These are phyloP conservation scores for Pedicia rivosa DNA, from an alignment of 2,888 invertebrate species.

Conservation along the genomic window DNA sequence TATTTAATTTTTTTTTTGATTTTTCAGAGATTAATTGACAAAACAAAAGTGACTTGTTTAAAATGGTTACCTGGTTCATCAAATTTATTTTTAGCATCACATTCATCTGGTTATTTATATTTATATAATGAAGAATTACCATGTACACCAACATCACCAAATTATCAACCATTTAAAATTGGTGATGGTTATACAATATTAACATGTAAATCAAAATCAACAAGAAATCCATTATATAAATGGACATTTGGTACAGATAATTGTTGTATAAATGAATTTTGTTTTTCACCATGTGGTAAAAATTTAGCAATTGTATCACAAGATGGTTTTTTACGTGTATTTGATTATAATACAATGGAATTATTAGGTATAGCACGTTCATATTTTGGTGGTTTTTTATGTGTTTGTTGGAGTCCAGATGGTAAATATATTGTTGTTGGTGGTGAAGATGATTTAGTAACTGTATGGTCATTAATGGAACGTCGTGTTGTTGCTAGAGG, in stretches of 20 bases:
- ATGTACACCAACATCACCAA: slow-evolving; percentile 79
- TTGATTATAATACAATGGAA: slow-evolving; percentile 96
- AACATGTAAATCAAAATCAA: slow-evolving; percentile 92
- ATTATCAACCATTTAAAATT: slow-evolving; percentile 88
- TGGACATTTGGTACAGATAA: slow-evolving; percentile 74
- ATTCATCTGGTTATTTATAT: slow-evolving; percentile 92
- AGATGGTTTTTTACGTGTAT: slow-evolving; percentile 88
- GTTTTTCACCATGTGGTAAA: slow-evolving; percentile 87
- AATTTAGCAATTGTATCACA: slow-evolving; percentile 90
- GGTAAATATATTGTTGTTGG: slow-evolving; percentile 90
- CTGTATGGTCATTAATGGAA: slow-evolving; percentile 90
- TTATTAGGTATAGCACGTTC: slow-evolving; percentile 83
- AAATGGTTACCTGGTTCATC: slow-evolving; percentile 94
- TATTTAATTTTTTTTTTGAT: slow-evolving; percentile 5
- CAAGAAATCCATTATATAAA: slow-evolving; percentile 86
- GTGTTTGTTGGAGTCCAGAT: slow-evolving; percentile 97
- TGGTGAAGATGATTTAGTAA: slow-evolving; percentile 96
- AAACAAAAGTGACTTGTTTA: slow-evolving; percentile 69
- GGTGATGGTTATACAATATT: slow-evolving; percentile 89
- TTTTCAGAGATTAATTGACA: slow-evolving; percentile 30
- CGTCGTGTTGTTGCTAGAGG: slow-evolving; percentile 91
- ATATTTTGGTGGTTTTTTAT: slow-evolving; percentile 94
- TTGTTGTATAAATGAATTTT: slow-evolving; percentile 86
- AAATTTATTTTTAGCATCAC: slow-evolving; percentile 86
- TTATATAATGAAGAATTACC: slow-evolving; percentile 92